Percentiles rank a stretch among this genome's conserved stretches.
Conservation (phyloP, 2,888 invertebrate species). For the Bruchidius siliquastri region DNA sequence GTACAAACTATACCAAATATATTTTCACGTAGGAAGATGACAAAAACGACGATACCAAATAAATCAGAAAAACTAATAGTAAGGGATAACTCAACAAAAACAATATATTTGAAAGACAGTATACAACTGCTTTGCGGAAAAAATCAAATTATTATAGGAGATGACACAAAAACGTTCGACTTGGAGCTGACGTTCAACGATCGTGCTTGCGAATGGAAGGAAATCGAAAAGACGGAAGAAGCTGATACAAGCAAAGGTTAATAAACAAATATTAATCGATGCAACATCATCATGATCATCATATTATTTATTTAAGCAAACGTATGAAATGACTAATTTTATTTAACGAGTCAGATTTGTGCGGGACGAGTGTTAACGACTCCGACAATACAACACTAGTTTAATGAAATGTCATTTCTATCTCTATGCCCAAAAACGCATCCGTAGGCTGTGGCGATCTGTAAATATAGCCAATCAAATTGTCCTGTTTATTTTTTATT, state of each 20-base stretch:
- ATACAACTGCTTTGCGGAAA: conserved; percentile 30
- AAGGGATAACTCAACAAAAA: conserved; percentile 10
- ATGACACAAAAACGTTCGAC: conserved; percentile 28
- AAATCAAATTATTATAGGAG: conserved; percentile 30
- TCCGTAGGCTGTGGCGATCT: too few relatives aligned
- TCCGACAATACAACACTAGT: too few relatives aligned
- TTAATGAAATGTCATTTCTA: too few relatives aligned
- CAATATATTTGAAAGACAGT: conserved; percentile 28
- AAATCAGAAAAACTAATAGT: conserved; percentile 7
- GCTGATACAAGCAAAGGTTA: neutral
- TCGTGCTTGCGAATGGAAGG: conserved; percentile 14
- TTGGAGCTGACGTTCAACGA: conserved; percentile 31
- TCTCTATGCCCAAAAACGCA: too few relatives aligned
- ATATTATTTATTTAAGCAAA: too few relatives aligned
- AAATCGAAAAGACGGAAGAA: conserved; percentile 13
- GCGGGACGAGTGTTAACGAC: too few relatives aligned
- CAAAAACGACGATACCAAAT: conserved; percentile 6
- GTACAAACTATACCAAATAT: conserved; percentile 16
- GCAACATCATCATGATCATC: too few relatives aligned
- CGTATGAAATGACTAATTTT: too few relatives aligned
- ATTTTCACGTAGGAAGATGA: conserved; percentile 11
- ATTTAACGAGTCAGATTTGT: too few relatives aligned
- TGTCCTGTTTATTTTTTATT: too few relatives aligned
- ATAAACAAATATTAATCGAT: conserved; percentile 3
- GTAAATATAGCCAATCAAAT: too few relatives aligned